Percentiles rank a stretch among this genome's conserved stretches.
Conservation (phyloP, 1,140 invertebrate species). For the Panulirus ornatus region DNA sequence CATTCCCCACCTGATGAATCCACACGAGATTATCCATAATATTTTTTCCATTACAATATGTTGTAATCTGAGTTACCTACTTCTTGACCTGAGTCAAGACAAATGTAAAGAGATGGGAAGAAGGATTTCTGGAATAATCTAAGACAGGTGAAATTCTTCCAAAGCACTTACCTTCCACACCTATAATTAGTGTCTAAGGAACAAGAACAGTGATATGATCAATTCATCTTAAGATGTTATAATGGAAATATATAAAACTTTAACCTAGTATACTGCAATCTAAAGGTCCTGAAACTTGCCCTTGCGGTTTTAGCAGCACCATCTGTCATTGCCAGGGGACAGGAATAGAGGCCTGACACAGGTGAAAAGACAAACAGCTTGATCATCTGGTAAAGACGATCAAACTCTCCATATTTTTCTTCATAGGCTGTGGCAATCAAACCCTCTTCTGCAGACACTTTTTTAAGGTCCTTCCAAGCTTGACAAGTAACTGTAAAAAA, state of each 20-base stretch:
- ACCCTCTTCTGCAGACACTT: conserved; percentile 82
- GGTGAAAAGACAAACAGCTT: conserved; percentile 81
- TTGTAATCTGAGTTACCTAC: too few relatives aligned
- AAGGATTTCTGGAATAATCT: too few relatives aligned
- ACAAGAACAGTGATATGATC: too few relatives aligned
- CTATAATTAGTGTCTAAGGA: too few relatives aligned
- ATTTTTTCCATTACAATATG: too few relatives aligned
- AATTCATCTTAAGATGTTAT: too few relatives aligned
- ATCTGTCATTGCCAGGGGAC: conserved; percentile 84
- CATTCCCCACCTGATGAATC: too few relatives aligned
- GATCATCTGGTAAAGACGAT: conserved; percentile 81
- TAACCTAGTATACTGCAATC: background rate
- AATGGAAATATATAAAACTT: background rate
- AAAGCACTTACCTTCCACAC: too few relatives aligned
- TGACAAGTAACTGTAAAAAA: conserved; percentile 78
- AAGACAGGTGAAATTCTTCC: too few relatives aligned
- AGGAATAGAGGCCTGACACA: conserved; percentile 81
- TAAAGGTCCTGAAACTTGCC: conserved; percentile 75
- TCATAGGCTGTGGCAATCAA: conserved; percentile 82
- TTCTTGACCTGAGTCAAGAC: too few relatives aligned
- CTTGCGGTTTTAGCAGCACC: conserved; percentile 82
- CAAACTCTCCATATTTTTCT: conserved; percentile 79
- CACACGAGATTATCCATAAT: too few relatives aligned
- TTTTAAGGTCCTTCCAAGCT: conserved; percentile 82
- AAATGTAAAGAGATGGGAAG: too few relatives aligned